phyloP scores from a whole-genome alignment of 2,113 vertebrate genomes.

The Murina feae region DNA sequence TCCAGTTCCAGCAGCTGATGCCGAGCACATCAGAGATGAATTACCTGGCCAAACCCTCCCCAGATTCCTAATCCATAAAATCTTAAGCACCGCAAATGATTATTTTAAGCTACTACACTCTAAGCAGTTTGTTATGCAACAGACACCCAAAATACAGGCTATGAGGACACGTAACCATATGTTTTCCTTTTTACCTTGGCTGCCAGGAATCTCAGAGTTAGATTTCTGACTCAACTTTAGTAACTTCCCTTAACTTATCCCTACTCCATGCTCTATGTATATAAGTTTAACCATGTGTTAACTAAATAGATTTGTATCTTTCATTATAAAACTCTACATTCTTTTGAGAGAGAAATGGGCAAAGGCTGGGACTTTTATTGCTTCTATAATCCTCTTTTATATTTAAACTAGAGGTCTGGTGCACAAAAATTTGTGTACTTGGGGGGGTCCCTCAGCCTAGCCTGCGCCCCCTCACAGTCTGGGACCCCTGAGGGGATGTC shows the following conservation, averaged over 20 bases:
- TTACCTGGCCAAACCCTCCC: background rate
- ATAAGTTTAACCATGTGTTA: background rate
- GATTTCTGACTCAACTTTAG: background rate
- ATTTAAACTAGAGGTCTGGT: no score
- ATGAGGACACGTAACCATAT: background rate
- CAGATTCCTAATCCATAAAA: background rate
- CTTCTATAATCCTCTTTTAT: background rate
- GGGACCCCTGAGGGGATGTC: no score
- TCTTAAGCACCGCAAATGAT: background rate
- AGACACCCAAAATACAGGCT: background rate
- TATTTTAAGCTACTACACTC: background rate
- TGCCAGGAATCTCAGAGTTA: constrained; percentile 4
- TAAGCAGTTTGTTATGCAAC: background rate
- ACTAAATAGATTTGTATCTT: background rate
- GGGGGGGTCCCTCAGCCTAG: no score
- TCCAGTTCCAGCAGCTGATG: background rate
- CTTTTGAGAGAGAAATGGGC: background rate
- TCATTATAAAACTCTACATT: background rate
- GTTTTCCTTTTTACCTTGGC: background rate
- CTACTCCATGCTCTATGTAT: background rate
- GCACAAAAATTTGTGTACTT: no score
- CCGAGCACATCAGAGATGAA: background rate
- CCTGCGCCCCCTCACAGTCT: no score
- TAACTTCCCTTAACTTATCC: background rate
- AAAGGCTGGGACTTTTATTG: background rate